Percentiles rank a stretch among this genome's conserved stretches.
These are phyloP conservation scores for Drosophila birchii DNA, from an alignment of 2,888 invertebrate genomes.

Conservation along the genomic window DNA sequence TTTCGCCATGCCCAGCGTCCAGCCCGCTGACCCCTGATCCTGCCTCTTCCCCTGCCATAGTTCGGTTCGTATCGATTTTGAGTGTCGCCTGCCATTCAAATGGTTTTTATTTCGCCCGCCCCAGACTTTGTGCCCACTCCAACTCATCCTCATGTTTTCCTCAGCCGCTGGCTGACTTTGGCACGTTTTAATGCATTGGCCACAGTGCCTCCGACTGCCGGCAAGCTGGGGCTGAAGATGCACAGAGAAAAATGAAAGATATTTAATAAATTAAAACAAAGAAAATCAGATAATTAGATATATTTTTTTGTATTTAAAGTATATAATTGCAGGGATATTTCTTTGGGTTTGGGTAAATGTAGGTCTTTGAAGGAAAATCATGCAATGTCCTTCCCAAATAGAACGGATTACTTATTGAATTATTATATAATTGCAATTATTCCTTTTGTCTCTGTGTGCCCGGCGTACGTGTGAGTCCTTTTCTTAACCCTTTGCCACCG, in stretches of 20 bases:
- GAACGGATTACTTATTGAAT: not conserved
- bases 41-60: constrained; percentile 2
- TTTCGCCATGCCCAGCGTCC: constrained; percentile 26
- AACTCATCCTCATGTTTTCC: constrained; percentile 11
- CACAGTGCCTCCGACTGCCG: constrained; percentile 25
- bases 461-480: constrained; percentile 50
- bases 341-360: no score
- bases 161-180: constrained; percentile 49
- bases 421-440: not conserved
- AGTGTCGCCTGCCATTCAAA: constrained; percentile 81
- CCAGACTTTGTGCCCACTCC: constrained; percentile 52
- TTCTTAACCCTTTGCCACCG: constrained; percentile 45
- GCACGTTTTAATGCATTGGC: constrained; percentile 75
- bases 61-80: constrained; percentile 75
- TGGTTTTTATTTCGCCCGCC: constrained; percentile 73
- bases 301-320: no score
- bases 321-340: no score
- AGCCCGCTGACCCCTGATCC: not conserved
- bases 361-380: no score
- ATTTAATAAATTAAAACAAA: not conserved
- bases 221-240: constrained; percentile 5
- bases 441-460: not conserved
- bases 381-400: not conserved
- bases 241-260: not conserved
- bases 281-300: no score